Evolutionary conservation across 2,797 vertebrate species (phyloP).

Genomic region (Paedocypris micromegethes): DNA sequence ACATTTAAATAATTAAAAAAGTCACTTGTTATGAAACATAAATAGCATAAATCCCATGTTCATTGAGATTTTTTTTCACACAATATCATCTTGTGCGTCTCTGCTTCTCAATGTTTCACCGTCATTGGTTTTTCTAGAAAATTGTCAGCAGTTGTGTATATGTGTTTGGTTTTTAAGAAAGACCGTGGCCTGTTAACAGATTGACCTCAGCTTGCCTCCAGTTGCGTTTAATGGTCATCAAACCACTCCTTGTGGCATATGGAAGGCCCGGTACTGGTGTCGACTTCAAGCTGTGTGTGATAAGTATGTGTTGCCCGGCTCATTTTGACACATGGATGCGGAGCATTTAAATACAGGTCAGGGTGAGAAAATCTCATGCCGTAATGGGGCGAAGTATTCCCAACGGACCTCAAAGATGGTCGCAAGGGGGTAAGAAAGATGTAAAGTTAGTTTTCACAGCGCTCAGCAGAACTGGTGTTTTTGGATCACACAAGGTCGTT

Average conservation of each 20-base stretch:
- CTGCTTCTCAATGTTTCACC: too few relatives aligned
- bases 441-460: too few relatives aligned
- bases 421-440: too few relatives aligned
- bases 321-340: slow-evolving; percentile 1
- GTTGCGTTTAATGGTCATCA: slow-evolving; percentile 24
- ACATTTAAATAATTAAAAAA: too few relatives aligned
- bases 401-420: too few relatives aligned
- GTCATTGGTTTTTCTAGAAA: not conserved
- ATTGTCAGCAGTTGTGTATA: not conserved
- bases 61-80: too few relatives aligned
- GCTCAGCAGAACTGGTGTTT: too few relatives aligned
- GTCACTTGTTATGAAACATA: too few relatives aligned
- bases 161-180: slow-evolving; percentile 5
- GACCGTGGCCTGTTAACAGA: slow-evolving; percentile 5
- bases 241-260: not conserved
- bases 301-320: slow-evolving; percentile 16
- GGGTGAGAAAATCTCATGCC: not conserved
- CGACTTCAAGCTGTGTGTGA: slow-evolving; percentile 17
- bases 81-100: not conserved
- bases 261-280: slow-evolving; percentile 15
- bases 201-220: slow-evolving; percentile 24
- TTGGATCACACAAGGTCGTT: too few relatives aligned
- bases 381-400: too few relatives aligned
- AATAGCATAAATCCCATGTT: too few relatives aligned
- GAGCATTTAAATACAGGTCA: not conserved